Evolutionary conservation across 2,113 vertebrate genomes (phyloP).

Genomic region (Syrmaticus mikado): DNA sequence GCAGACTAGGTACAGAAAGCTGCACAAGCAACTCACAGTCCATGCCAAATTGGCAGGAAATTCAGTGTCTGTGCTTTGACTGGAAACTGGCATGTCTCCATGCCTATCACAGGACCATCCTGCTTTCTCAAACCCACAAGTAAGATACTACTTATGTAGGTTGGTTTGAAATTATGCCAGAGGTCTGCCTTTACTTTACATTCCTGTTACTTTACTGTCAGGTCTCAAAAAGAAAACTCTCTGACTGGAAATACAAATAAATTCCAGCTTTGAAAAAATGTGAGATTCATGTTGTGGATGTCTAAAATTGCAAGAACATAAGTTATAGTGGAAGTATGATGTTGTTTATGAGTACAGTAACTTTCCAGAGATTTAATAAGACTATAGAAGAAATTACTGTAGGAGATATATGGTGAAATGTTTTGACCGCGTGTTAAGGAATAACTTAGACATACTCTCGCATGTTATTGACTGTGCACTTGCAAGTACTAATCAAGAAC

Average conservation of each 20-base stretch:
- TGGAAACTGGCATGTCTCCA: not conserved
- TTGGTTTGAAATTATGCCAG: not conserved
- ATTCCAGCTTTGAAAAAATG: not conserved
- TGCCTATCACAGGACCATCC: not conserved
- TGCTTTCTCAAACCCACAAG: not conserved
- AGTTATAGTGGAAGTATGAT: not conserved
- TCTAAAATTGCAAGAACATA: not conserved
- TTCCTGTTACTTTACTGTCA: not conserved
- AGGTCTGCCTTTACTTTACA: not conserved
- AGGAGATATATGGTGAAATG: not conserved
- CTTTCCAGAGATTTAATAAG: not conserved
- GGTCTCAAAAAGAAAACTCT: not conserved
- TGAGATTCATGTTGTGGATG: not conserved
- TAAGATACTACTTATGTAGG: not conserved
- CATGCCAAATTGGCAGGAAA: not conserved
- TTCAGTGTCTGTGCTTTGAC: not conserved
- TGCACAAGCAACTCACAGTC: not conserved
- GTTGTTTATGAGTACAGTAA: not conserved
- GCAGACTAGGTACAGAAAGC: not conserved
- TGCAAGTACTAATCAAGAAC: not conserved
- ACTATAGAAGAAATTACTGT: not conserved
- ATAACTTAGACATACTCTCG: not conserved
- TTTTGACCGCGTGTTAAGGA: not conserved
- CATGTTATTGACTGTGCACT: not conserved
- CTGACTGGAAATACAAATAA: not conserved